These are phyloP conservation scores for Trichechus manatus DNA, from an alignment of 2,113 vertebrate species.

Conservation along the genomic window DNA sequence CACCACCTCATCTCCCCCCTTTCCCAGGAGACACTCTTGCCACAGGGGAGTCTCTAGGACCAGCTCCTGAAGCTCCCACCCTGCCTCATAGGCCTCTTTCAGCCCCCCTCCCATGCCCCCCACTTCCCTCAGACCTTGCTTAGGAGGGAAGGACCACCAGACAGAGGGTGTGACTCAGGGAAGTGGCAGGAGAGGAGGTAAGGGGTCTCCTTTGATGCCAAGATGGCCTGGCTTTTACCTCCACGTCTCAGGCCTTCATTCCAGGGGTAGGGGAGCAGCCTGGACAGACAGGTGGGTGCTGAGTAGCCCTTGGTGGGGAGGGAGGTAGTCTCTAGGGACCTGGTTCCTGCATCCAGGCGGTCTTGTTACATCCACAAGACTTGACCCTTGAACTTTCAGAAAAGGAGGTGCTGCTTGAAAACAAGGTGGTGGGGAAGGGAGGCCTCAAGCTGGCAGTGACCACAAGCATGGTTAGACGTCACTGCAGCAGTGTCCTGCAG, in stretches of 20 bases:
- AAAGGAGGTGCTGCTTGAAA: background rate
- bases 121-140: background rate
- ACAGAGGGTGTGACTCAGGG: background rate
- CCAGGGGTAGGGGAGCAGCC: accelerated
- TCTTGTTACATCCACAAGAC: too few relatives aligned
- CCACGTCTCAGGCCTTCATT: too few relatives aligned
- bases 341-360: background rate
- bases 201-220: background rate
- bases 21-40: background rate
- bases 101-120: background rate
- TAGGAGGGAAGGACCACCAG: background rate
- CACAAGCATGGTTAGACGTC: background rate
- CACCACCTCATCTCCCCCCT: background rate
- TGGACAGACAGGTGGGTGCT: background rate
- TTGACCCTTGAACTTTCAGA: background rate
- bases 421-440: background rate
- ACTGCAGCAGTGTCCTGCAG: background rate
- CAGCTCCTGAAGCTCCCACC: background rate
- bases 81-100: background rate
- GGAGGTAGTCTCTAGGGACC: background rate
- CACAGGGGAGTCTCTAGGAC: background rate
- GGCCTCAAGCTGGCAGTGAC: background rate
- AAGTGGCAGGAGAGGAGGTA: background rate
- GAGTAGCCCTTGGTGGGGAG: background rate
- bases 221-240: background rate